Base-by-base conservation (phyloP, 2,888 invertebrate genomes). In the Tenthredo amoena region DNA sequence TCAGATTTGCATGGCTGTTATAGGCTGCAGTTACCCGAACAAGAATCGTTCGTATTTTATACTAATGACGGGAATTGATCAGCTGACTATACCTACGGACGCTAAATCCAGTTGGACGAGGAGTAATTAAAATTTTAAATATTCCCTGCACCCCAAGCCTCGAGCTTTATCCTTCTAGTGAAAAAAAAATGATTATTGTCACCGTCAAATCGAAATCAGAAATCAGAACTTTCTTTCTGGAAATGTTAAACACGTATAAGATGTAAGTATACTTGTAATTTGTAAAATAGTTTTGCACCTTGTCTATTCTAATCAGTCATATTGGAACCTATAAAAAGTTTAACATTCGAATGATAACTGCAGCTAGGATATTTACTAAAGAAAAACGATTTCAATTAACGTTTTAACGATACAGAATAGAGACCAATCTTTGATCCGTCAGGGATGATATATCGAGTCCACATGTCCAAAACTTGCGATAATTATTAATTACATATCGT, bases 1-100 rank as follows among this genome's bases (percentile, higher is more conserved):
- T 89, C 88, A 88, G 89, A 90, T 91, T 91, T 91, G 89, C 91
- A 89, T 88, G 90, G 88, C 86, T 87, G 88, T 88, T 86, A 86
- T 26, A 1, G 2, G 34, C 55, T 9, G 87, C 88, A 86, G 86
- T 87, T 89, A 88, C 88, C 89, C 88, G 87, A 85, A 85, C 65
- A 86, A 88, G 87, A 87, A 87, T 89, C 88, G 88, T 89, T 88
- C 87, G 87, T 87, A 86, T 88, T 90, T 90, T 26, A 74, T 74
- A 71, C 37, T 37, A 43, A 43, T 43, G 40, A 40, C 43, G 72
- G 31, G 43, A 43, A 43, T 43, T 74, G 72, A 74, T 43, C 72
- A 43, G 72, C 43, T 71, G 37, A 31, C 37, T 34, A 37, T 6
- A 6, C 21, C 26, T 62, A 62, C 62, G 26, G 12, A 62, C 26